Conservation (phyloP, 2,888 invertebrate species). For the Yponomeuta sedellus region DNA sequence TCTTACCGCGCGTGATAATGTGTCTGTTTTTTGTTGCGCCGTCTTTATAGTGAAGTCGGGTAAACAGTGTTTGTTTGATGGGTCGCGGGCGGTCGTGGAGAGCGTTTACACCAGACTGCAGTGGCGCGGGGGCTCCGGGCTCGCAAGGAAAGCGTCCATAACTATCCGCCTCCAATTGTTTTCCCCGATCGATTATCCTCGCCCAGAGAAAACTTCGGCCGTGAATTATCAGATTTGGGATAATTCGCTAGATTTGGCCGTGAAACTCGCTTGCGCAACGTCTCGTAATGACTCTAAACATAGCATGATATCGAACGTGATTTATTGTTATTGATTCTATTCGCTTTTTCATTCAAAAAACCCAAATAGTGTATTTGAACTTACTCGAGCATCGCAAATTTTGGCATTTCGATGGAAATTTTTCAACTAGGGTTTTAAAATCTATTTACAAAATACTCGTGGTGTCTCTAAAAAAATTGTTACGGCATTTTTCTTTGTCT, state of each 20-base stretch:
- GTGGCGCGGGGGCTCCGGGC: constrained; percentile 22
- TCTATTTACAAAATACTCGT: too few species aligned
- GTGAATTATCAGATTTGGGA: constrained; percentile 41
- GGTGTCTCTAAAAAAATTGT: too few species aligned
- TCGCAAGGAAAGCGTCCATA: constrained; percentile 57
- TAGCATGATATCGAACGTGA: background rate
- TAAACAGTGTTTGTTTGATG: constrained; percentile 16
- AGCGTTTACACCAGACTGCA: constrained; percentile 45
- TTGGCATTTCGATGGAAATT: background rate
- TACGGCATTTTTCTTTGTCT: too few species aligned
- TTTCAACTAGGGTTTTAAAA: too few species aligned
- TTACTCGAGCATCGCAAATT: background rate
- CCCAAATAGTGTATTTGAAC: background rate
- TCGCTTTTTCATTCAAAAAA: background rate
- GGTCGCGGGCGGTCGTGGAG: constrained; percentile 34
- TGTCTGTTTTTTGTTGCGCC: constrained; percentile 19
- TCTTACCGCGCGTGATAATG: background rate
- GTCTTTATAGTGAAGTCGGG: constrained; percentile 12
- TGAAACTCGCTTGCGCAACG: constrained; percentile 46
- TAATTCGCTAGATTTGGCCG: constrained; percentile 37
- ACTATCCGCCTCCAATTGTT: constrained; percentile 44
- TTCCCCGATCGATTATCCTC: constrained; percentile 47
- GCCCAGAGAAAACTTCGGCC: constrained; percentile 52
- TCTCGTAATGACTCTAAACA: background rate
- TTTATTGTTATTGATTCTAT: background rate